phyloP scores from a whole-genome alignment of 2,113 vertebrate genomes.

The Gambusia affinis region DNA sequence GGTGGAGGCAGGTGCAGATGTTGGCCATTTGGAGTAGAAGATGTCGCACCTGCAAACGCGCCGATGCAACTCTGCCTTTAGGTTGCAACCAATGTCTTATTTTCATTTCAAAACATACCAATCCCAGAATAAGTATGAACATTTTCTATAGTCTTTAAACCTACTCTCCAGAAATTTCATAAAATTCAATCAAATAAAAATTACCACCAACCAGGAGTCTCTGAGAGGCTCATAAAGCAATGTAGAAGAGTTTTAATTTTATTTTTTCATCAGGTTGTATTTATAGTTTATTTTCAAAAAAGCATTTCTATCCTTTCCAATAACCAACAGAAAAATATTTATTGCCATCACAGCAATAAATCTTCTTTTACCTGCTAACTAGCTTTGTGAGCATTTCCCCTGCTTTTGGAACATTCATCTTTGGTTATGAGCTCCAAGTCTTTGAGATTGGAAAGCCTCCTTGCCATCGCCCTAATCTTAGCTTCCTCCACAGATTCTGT shows the following conservation, averaged over 20 bases:
- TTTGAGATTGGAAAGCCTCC: too few relatives aligned
- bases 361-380: too few relatives aligned
- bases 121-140: neutral
- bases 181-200: neutral
- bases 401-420: too few relatives aligned
- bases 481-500: too few relatives aligned
- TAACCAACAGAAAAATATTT: neutral
- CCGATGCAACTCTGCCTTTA: slow-evolving; percentile 22
- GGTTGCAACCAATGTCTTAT: neutral
- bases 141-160: neutral
- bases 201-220: neutral
- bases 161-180: neutral
- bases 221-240: neutral
- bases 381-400: too few relatives aligned
- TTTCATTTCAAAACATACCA: neutral
- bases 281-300: neutral
- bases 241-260: neutral
- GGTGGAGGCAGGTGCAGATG: slow-evolving; percentile 39
- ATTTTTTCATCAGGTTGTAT: too few relatives aligned
- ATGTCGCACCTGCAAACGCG: slow-evolving; percentile 29
- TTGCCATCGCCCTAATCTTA: too few relatives aligned
- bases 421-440: too few relatives aligned
- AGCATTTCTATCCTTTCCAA: neutral
- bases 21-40: slow-evolving; percentile 16
- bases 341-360: too few relatives aligned